Conservation (phyloP, 2,113 vertebrate genomes). For the Neofelis nebulosa region DNA sequence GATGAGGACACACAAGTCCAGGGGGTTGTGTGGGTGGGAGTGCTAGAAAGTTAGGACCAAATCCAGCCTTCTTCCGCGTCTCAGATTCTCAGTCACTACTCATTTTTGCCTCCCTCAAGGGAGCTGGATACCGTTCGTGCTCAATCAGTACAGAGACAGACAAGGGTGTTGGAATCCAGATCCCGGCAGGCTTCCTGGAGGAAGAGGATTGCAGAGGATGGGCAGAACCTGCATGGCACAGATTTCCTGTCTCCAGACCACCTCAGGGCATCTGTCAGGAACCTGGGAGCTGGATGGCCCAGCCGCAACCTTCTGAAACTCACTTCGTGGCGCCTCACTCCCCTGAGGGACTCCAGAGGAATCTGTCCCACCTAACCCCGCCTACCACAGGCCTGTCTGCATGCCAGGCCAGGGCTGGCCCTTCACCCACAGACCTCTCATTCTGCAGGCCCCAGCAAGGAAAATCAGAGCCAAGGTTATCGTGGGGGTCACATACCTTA, state of each 20-base stretch:
- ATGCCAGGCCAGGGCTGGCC: background rate
- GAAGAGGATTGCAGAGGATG: background rate
- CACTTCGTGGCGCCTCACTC: background rate
- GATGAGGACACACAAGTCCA: background rate
- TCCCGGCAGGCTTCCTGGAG: background rate
- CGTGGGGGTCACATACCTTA: background rate
- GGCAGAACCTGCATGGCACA: background rate
- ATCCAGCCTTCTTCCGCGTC: background rate
- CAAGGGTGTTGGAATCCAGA: background rate
- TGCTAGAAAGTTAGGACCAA: background rate
- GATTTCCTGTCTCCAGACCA: background rate
- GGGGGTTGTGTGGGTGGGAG: background rate
- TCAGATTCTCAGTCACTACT: background rate
- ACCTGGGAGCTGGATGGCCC: background rate
- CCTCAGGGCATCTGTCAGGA: background rate
- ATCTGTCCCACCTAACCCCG: background rate
- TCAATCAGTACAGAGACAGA: background rate
- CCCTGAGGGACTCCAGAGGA: background rate
- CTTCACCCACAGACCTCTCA: fast-evolving
- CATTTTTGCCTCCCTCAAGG: background rate
- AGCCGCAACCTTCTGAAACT: background rate
- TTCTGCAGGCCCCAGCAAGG: background rate
- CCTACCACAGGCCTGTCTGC: background rate
- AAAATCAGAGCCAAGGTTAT: background rate
- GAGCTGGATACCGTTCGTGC: background rate